Conservation (phyloP, 2,888 invertebrate species). For the Epicampocera succincta region DNA sequence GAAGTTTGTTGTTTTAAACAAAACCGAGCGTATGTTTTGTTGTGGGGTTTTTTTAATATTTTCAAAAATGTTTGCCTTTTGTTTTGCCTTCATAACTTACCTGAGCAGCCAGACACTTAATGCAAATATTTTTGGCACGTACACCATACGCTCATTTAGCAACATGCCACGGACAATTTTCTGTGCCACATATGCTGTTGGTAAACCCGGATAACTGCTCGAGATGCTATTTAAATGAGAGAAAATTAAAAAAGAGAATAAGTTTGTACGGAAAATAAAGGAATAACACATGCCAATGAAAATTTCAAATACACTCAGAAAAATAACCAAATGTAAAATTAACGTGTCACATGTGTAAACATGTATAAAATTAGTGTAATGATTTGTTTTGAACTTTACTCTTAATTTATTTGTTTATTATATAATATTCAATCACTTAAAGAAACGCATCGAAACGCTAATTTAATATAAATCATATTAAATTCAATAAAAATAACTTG, state of each 20-base stretch:
- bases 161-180: constrained; percentile 79
- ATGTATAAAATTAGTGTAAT: too few species aligned
- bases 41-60: constrained; percentile 16
- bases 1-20: constrained; percentile 22
- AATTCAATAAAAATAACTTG: too few species aligned
- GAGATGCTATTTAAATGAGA: constrained; percentile 74
- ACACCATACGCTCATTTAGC: constrained; percentile 79
- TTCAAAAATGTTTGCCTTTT: constrained; percentile 51
- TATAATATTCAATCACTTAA: too few species aligned
- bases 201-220: constrained; percentile 78
- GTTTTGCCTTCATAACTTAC: constrained; percentile 71
- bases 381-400: too few species aligned
- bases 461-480: too few species aligned
- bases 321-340: too few species aligned
- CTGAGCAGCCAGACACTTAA: constrained; percentile 79
- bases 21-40: constrained; percentile 4
- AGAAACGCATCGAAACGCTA: too few species aligned
- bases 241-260: constrained; percentile 16
- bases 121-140: constrained; percentile 80
- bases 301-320: background rate
- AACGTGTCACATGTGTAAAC: too few species aligned
- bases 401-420: too few species aligned
- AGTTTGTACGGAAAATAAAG: constrained; percentile 14
- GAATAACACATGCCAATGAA: constrained; percentile 1
- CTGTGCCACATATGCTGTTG: constrained; percentile 79